Evolutionary conservation across 2,888 invertebrate species (phyloP).

Genomic region (Stegophylla sp.): DNA sequence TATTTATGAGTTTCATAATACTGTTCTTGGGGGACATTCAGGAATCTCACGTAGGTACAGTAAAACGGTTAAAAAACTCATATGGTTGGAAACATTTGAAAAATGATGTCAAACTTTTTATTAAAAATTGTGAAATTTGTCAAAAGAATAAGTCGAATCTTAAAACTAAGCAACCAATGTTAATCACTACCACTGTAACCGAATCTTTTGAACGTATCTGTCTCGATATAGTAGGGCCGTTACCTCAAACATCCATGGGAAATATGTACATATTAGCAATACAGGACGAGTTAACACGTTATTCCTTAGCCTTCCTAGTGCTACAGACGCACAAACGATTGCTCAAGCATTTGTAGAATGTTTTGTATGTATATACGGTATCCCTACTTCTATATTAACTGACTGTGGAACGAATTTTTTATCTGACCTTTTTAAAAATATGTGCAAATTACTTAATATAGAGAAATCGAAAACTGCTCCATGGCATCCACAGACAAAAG

Average conservation of each 20-base stretch:
- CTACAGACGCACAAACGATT: not conserved
- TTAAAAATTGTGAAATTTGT: not conserved
- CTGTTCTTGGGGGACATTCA: not conserved
- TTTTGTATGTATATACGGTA: not conserved
- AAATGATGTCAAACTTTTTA: not conserved
- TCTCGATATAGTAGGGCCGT: not conserved
- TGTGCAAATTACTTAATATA: not conserved
- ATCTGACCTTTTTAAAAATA: not conserved
- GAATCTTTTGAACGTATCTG: not conserved
- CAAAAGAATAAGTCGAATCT: not conserved
- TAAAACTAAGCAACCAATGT: not conserved
- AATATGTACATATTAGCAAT: not conserved
- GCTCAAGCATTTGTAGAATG: not conserved
- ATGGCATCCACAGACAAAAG: slow-evolving; percentile 12
- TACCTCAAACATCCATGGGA: not conserved
- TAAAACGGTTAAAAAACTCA: not conserved
- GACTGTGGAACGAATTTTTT: not conserved
- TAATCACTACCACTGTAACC: not conserved
- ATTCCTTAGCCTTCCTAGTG: not conserved
- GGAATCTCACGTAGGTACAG: not conserved
- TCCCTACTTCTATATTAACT: not conserved
- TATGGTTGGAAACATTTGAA: not conserved
- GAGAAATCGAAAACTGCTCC: not conserved
- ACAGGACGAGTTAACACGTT: not conserved
- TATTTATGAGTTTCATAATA: not conserved